Percentiles rank a stretch among this genome's conserved stretches.
Evolutionary conservation across 2,113 vertebrate genomes (phyloP).

Genomic region (Raja brachyura): DNA sequence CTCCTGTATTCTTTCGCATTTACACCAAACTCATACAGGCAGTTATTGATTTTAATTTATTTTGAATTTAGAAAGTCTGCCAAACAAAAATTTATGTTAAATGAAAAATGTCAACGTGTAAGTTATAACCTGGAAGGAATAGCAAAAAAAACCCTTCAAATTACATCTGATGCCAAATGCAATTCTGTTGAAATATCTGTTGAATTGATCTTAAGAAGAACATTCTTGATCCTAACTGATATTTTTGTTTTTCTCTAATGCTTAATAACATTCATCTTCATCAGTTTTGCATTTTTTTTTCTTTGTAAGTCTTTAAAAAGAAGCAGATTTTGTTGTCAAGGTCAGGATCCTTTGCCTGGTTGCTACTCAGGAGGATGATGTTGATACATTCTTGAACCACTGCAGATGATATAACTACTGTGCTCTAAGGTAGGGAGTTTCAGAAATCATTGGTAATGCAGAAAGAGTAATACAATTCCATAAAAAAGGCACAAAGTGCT

Average conservation of each 20-base stretch:
- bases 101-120: background rate
- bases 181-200: background rate
- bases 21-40: background rate
- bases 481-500: too few relatives aligned
- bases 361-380: background rate
- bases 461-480: background rate
- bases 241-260: background rate
- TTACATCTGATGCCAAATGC: background rate
- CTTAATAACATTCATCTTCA: background rate
- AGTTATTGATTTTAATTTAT: conserved; percentile 28
- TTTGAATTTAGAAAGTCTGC: background rate
- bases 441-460: background rate
- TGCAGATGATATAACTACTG: too few relatives aligned
- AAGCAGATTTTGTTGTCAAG: background rate
- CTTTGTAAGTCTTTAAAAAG: background rate
- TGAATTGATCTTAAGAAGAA: background rate
- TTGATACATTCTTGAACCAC: too few relatives aligned
- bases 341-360: background rate
- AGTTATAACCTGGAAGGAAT: background rate
- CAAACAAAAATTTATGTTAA: conserved; percentile 6
- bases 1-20: background rate
- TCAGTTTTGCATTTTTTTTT: background rate
- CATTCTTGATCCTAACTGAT: background rate
- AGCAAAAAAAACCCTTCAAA: background rate
- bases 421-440: background rate